These are phyloP conservation scores for Enteromius fasciolatus DNA, from an alignment of 2,797 vertebrate genomes.

Conservation along the genomic window DNA sequence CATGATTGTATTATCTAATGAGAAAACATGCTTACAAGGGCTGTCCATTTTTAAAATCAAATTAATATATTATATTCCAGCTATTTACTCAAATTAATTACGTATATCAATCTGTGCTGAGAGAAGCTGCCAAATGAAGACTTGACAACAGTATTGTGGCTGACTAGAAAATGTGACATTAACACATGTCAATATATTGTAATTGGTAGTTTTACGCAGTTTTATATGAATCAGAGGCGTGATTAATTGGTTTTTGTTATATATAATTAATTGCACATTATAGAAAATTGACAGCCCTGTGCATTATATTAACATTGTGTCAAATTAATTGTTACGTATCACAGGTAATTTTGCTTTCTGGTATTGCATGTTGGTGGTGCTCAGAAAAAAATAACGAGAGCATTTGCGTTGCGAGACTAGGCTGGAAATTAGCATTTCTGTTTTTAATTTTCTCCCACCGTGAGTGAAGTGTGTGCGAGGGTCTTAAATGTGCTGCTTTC, in stretches of 20 bases:
- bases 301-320: not conserved
- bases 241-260: not conserved
- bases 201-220: not conserved
- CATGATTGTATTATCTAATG: not conserved
- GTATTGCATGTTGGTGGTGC: not conserved
- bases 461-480: constrained; percentile 11
- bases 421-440: constrained; percentile 1
- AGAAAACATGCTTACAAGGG: not conserved
- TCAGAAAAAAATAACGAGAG: not conserved
- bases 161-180: not conserved
- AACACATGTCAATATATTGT: not conserved
- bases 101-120: not conserved
- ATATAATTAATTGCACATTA: not conserved
- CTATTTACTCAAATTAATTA: not conserved
- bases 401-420: not conserved
- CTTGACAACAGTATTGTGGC: not conserved
- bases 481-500: constrained; percentile 17
- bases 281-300: not conserved
- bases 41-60: not conserved
- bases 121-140: constrained; percentile 1
- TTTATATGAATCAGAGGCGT: not conserved
- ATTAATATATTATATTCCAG: not conserved
- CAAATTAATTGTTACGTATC: not conserved
- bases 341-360: not conserved
- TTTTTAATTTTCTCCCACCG: constrained; percentile 3